phyloP scores from a whole-genome alignment of 35 echinoderm and acorn worm species.

The Apostichopus japonicus region DNA sequence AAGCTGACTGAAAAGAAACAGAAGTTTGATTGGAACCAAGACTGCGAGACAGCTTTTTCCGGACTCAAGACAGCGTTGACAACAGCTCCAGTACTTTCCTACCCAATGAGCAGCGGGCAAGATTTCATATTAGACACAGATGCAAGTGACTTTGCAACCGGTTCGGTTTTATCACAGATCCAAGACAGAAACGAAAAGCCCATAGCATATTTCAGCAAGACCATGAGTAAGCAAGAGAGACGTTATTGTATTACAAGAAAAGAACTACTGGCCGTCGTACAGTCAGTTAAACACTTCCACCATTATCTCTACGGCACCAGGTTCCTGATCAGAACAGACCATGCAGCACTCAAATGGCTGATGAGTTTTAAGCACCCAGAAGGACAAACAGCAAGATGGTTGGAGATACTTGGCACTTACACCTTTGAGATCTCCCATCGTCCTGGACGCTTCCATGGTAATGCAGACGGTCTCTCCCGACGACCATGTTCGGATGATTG shows the following conservation, averaged over 20 bases:
- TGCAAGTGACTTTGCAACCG: conserved; percentile 52
- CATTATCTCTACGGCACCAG: conserved; percentile 47
- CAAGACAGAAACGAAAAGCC: conserved; percentile 54
- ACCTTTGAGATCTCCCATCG: too few species aligned
- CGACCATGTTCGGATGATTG: too few species aligned
- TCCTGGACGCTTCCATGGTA: too few species aligned
- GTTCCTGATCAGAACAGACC: conserved; percentile 54
- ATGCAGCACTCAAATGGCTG: conserved; percentile 36
- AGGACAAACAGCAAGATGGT: too few species aligned
- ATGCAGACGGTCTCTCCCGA: too few species aligned
- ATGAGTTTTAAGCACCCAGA: too few species aligned
- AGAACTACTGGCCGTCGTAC: conserved; percentile 68
- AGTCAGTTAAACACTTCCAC: conserved; percentile 61
- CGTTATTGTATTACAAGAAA: conserved; percentile 68
- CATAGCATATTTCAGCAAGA: conserved; percentile 58
- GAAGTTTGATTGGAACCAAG: conserved; percentile 29
- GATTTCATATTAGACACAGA: conserved; percentile 60
- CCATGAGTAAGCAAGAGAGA: conserved; percentile 26
- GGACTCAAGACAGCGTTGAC: conserved; percentile 40
- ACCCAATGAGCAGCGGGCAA: background rate
- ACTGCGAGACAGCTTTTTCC: conserved; percentile 21
- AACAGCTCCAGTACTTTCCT: conserved; percentile 17
- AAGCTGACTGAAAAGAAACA: conserved; percentile 30
- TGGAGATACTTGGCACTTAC: too few species aligned
- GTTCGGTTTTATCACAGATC: conserved; percentile 66